These are phyloP conservation scores for Hypotaenidia okinawae DNA, from an alignment of 2,797 vertebrate species.

Conservation along the genomic window DNA sequence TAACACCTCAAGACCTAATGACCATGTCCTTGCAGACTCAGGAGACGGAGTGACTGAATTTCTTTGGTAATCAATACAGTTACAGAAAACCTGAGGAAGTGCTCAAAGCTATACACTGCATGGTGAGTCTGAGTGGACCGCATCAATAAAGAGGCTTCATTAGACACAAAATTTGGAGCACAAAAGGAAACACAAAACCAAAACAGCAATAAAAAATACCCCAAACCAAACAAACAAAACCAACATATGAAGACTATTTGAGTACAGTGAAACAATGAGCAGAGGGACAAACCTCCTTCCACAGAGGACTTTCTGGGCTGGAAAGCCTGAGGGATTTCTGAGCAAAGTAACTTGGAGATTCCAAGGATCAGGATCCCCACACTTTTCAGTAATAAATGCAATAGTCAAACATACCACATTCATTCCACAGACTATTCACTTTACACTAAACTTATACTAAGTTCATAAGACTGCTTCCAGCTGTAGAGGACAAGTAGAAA, in stretches of 20 bases:
- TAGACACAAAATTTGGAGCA: background rate
- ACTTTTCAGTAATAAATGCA: background rate
- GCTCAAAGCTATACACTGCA: background rate
- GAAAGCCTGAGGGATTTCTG: background rate
- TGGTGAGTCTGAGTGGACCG: background rate
- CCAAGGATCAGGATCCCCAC: background rate
- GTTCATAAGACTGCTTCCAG: background rate
- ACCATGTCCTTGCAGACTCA: background rate
- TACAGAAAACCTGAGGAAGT: background rate
- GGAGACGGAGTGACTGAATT: background rate
- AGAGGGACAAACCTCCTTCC: background rate
- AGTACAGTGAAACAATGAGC: background rate
- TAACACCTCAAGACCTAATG: background rate
- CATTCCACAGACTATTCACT: background rate
- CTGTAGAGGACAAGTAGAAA: background rate
- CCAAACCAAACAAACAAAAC: too few species aligned
- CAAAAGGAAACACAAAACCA: background rate
- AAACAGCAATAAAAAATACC: too few species aligned
- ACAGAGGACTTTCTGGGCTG: accelerated
- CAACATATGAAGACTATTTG: background rate
- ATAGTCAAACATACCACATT: background rate
- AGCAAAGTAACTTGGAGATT: background rate
- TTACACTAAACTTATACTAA: background rate
- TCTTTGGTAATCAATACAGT: background rate
- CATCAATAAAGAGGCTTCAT: background rate